Evolutionary conservation across 2,113 vertebrate genomes (phyloP), one percentile per base, ranked within the genome.

Genomic region (Aphyosemion australe): DNA sequence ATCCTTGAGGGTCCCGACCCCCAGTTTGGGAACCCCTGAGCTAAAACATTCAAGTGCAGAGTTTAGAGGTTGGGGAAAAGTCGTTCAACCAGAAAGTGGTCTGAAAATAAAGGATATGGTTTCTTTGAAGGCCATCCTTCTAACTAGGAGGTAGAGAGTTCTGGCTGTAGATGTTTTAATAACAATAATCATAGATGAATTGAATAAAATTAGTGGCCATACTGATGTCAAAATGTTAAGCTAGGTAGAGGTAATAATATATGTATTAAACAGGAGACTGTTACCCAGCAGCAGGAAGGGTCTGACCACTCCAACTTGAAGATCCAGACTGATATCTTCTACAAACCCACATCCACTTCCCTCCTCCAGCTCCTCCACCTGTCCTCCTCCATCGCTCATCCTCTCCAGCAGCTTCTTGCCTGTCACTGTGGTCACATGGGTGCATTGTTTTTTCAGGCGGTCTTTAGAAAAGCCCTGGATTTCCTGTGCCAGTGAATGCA

Each of bases 231-330:
- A 26, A 26, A 26, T 26, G 34, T 37, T 3, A 2, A 7, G 5
- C 34, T 16, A 45, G 6, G 43, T 12, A 45, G 43, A 45, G 14
- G 15, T 16, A 16, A 16, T 45, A 16, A 45, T 16, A 45, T 45
- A 42, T 42, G 41, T 13, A 42, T 5, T 26, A n/a, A 31, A 20
- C 5, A 5, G 0, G 42, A 41, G 41, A 10, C 26, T 48, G 13
- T 95, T 92, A 98, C 97, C 95, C 56, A 98, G 90, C 46, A 99
- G 84, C n/a, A 99, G 81, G 90, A 94, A 96, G 0, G 95, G 94
- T 83, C 92, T 93, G 45, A 98, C 78, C 4, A 93, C 83, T 4
- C 96, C 96, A 55, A 97, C 92, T 65, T 96, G 95, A 21, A 98
- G 93, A 84, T 99, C 97, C 37, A 93, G 83, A 74, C 91, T 95